Evolutionary conservation across 1,140 invertebrate genomes (phyloP).

Genomic region (Agrypnia vestita): DNA sequence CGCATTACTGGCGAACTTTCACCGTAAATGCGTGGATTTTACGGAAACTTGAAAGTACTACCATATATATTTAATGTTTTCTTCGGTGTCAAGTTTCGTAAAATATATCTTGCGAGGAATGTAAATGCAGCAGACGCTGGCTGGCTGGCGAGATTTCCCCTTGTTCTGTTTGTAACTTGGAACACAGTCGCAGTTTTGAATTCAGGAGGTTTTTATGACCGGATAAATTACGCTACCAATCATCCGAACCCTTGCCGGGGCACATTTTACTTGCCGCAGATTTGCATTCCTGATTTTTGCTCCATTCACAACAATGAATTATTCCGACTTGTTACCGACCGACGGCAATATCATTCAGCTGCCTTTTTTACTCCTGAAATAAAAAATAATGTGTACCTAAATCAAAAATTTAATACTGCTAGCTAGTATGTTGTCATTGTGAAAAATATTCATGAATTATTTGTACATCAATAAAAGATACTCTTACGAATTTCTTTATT

Average conservation of each 20-base stretch:
- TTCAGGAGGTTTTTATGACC: constrained; percentile 52
- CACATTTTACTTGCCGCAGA: constrained; percentile 52
- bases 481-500: too few species aligned
- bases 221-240: constrained; percentile 56
- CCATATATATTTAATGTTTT: too few species aligned
- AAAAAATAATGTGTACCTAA: too few species aligned
- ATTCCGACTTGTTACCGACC: not conserved
- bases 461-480: too few species aligned
- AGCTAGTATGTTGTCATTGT: too few species aligned
- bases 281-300: constrained; percentile 28
- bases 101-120: not conserved
- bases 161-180: constrained; percentile 23
- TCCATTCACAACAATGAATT: constrained; percentile 35
- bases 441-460: too few species aligned
- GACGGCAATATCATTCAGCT: too few species aligned
- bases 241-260: constrained; percentile 47
- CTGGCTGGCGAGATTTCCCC: not conserved
- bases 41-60: too few species aligned
- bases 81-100: not conserved
- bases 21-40: not conserved
- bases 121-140: constrained; percentile 2
- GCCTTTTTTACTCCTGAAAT: too few species aligned
- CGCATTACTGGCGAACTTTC: not conserved
- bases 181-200: constrained; percentile 46
- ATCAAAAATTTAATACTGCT: too few species aligned